These are phyloP conservation scores for Gila robusta DNA, from an alignment of 2,797 vertebrate species.

Conservation along the genomic window DNA sequence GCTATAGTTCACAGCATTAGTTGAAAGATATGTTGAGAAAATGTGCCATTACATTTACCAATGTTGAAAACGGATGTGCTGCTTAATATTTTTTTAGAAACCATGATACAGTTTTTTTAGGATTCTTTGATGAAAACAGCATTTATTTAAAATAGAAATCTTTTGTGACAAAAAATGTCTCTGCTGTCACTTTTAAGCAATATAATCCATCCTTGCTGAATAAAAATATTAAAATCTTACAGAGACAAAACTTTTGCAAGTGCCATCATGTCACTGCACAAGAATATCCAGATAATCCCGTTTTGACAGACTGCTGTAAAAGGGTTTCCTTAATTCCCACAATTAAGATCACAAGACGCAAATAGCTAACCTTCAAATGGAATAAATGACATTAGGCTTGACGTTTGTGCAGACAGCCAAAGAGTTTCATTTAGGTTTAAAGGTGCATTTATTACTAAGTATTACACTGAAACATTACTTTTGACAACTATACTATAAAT, in stretches of 20 bases:
- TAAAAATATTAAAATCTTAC: neutral
- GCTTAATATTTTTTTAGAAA: neutral
- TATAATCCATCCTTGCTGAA: neutral
- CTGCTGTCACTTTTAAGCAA: neutral
- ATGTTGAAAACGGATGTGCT: neutral
- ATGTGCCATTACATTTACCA: too few relatives aligned
- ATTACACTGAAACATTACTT: neutral
- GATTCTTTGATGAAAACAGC: neutral
- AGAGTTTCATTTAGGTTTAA: neutral
- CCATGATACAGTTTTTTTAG: neutral
- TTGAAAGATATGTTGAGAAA: too few relatives aligned
- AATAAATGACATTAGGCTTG: neutral
- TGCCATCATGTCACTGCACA: neutral
- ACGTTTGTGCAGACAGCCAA: neutral
- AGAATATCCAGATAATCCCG: slow-evolving; percentile 29
- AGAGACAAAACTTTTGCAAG: neutral
- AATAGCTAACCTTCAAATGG: neutral
- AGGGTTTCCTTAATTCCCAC: neutral
- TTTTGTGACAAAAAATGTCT: neutral
- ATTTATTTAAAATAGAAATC: neutral
- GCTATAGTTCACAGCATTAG: too few relatives aligned
- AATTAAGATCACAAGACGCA: slow-evolving; percentile 1
- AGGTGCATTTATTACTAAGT: neutral
- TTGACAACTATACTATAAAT: neutral
- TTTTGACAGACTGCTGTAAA: slow-evolving; percentile 26